Base-by-base conservation (phyloP, 2,888 invertebrate species). In the Saturnia japonica region DNA sequence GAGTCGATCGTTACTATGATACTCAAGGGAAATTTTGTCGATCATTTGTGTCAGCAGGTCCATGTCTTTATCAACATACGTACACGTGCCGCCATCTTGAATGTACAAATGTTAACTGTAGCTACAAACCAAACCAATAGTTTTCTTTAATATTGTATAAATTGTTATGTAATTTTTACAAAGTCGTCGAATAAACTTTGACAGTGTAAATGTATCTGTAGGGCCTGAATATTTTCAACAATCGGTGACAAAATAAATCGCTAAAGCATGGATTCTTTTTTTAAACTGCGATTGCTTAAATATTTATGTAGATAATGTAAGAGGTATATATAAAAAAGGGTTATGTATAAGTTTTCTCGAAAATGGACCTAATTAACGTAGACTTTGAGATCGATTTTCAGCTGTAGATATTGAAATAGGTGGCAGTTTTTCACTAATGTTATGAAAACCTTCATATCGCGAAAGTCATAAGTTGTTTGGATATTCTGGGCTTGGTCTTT, bases 31-130 rank as follows among this genome's bases (percentile, higher is more conserved):
- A 84, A 82, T 84, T 81, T 82, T 82, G 83, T 80, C 81, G 84
- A 87, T 86, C 82, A 84, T 86, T 87, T 84, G 79, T 82, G 83
- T 85, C 82, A 80, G 79, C 82, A 78, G 76, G 78, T 76, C 78
- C 75, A 74, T 80, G 81, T 80, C 78, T 80, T 82, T 83, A 84
- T 82, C 82, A 82, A 84, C 72, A 74, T 69, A 73, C 70, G 72
- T 78, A 82, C 76, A 78, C 77, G 75, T 76, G 75, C 75, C 76
- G 72, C 28, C 40, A 14, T 60, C 14, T 60, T 60, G 14, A 25
- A 60, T 60, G 14, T 60, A 60, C n/a, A n/a, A n/a, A n/a, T n/a
- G n/a, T n/a, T n/a, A 60, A 60, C 57, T 60, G 57, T 60, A 28
- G 6, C 25, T 22, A 57, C 57, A 25, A 25, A 57, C 57, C 25